Conservation (phyloP, 2,888 invertebrate species). For the Patella ulyssiponensis region DNA sequence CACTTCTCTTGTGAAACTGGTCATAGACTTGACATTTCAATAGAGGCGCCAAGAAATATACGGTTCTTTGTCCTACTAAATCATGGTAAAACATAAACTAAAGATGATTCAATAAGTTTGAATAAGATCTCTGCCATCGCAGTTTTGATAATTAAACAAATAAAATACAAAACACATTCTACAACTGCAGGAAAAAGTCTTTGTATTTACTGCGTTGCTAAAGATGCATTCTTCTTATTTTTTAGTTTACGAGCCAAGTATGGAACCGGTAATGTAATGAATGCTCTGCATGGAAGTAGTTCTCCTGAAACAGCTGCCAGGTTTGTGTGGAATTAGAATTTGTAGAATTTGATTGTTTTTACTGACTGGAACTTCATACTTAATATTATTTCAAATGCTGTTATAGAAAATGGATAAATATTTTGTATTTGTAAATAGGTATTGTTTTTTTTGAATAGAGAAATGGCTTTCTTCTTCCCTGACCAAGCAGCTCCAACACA, state of each 20-base stretch:
- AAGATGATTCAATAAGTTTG: no score
- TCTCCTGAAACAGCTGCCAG: conserved; percentile 63
- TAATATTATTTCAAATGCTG: no score
- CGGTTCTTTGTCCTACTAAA: neutral
- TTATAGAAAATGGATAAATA: no score
- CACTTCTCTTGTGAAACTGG: neutral
- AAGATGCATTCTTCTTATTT: conserved; percentile 7
- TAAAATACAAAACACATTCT: no score
- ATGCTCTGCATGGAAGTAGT: conserved; percentile 71
- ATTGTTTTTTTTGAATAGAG: conserved; percentile 45
- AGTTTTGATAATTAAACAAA: no score
- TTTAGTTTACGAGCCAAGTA: conserved; percentile 70
- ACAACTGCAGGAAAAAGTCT: no score
- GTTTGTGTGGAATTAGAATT: conserved; percentile 40
- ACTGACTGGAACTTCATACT: no score
- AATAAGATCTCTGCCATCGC: no score
- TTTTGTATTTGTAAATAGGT: no score
- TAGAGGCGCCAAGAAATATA: neutral
- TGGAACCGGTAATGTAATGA: conserved; percentile 66
- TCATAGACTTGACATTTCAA: neutral
- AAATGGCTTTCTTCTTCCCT: conserved; percentile 72
- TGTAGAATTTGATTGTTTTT: no score
- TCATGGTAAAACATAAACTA: neutral
- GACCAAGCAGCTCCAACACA: conserved; percentile 56
- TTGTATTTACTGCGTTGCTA: no score